Percentiles rank a stretch among this genome's conserved stretches.
Conservation (phyloP, 2,797 vertebrate genomes). For the Lophius americanus region DNA sequence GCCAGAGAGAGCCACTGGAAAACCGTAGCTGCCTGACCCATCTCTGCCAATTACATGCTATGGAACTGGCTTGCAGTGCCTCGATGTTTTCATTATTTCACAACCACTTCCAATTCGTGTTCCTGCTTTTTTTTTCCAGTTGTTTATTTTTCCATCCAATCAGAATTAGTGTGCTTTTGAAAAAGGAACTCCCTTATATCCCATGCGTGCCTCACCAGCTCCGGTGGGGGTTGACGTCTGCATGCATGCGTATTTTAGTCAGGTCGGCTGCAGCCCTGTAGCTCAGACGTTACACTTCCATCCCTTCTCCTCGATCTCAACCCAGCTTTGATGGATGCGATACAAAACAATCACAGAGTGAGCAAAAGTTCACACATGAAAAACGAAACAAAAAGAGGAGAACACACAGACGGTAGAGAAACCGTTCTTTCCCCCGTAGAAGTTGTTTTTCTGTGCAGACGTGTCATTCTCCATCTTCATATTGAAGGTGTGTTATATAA, state of each 20-base stretch:
- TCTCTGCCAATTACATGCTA: constrained; percentile 82
- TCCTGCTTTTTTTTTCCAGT: constrained; percentile 55
- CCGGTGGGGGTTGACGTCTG: constrained; percentile 71
- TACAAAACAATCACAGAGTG: constrained; percentile 37
- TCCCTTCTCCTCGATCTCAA: constrained; percentile 36
- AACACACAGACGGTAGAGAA: constrained; percentile 40
- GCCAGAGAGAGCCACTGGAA: constrained; percentile 78
- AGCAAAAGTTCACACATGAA: constrained; percentile 30
- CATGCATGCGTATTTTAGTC: constrained; percentile 77
- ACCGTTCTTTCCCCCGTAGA: constrained; percentile 61
- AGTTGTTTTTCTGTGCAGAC: constrained; percentile 68
- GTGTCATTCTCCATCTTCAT: constrained; percentile 84
- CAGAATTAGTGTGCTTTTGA: constrained; percentile 74
- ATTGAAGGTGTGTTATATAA: constrained; percentile 87
- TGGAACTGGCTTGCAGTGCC: constrained; percentile 88
- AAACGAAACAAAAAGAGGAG: neutral
- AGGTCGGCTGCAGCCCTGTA: constrained; percentile 66
- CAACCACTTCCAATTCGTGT: constrained; percentile 64
- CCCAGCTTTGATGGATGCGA: constrained; percentile 51
- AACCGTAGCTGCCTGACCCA: constrained; percentile 85
- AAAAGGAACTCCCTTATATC: constrained; percentile 58
- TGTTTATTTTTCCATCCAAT: constrained; percentile 66
- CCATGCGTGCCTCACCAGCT: constrained; percentile 70
- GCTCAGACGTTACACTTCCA: constrained; percentile 49
- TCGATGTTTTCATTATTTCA: constrained; percentile 71